Conservation (phyloP, 64 coral and sea anemone species). For the Hydrozoanthus tunicans region DNA sequence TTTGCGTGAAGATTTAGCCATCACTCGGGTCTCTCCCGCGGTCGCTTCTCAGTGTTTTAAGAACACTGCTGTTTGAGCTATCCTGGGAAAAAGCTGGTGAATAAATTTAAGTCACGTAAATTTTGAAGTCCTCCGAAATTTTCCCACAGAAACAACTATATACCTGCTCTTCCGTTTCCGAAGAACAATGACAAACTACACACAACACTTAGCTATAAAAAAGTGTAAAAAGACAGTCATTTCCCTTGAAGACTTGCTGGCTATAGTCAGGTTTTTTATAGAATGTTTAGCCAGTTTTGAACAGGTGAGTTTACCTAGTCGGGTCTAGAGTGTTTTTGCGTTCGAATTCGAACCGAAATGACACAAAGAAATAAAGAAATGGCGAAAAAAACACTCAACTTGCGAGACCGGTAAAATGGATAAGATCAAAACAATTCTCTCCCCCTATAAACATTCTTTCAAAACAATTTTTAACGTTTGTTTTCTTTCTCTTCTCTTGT, state of each 20-base stretch:
- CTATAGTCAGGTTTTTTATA: not conserved
- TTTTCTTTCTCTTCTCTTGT: not conserved
- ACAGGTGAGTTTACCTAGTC: not conserved
- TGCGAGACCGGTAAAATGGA: not conserved
- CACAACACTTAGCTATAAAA: not conserved
- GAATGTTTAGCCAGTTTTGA: conserved; percentile 3
- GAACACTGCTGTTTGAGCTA: conserved; percentile 43
- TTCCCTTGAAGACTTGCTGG: not conserved
- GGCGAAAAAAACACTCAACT: not conserved
- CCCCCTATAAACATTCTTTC: not conserved
- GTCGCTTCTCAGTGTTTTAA: conserved; percentile 25
- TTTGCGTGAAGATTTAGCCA: conserved; percentile 27
- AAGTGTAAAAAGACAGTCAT: conserved; percentile 3
- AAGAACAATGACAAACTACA: conserved; percentile 4
- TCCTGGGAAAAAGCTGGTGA: conserved; percentile 48
- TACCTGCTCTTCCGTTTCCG: conserved; percentile 46
- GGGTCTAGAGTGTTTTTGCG: not conserved
- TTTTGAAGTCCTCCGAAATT: not conserved
- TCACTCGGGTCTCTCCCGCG: conserved; percentile 5
- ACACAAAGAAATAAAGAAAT: not conserved
- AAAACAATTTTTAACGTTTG: not conserved
- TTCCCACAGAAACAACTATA: conserved; percentile 26
- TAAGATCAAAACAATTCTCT: no score
- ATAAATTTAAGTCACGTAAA: conserved; percentile 61
- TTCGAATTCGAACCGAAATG: not conserved